phyloP scores from a whole-genome alignment of 53 echinoderm and acorn worm genomes.

The Crossaster papposus region DNA sequence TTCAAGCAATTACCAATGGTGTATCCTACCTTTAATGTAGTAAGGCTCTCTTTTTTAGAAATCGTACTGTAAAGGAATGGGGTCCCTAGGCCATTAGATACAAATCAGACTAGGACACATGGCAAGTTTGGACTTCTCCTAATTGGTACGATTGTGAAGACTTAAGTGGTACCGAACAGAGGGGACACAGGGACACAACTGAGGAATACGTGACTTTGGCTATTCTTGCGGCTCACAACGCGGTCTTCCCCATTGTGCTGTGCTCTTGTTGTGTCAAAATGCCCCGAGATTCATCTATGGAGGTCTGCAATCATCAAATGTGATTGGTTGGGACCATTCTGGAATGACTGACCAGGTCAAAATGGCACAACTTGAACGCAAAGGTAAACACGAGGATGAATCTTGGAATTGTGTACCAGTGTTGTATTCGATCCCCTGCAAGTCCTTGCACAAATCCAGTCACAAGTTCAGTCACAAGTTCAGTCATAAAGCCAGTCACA shows the following conservation, averaged over 20 bases:
- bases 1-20: too few relatives aligned
- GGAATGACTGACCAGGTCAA: neutral
- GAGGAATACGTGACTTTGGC: conserved; percentile 43
- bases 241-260: conserved; percentile 9
- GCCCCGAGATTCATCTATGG: neutral
- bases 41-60: neutral
- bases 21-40: too few relatives aligned
- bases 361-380: neutral
- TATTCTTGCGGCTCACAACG: conserved; percentile 13
- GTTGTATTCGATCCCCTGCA: too few relatives aligned
- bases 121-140: conserved; percentile 33
- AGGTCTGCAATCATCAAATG: conserved; percentile 3
- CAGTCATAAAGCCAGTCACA: too few relatives aligned
- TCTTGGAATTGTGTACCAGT: too few relatives aligned
- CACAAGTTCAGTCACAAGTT: too few relatives aligned
- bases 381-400: neutral
- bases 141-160: conserved; percentile 53
- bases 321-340: neutral
- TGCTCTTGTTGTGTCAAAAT: conserved; percentile 44
- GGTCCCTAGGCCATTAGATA: conserved; percentile 1
- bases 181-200: conserved; percentile 19
- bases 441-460: too few relatives aligned
- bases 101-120: neutral
- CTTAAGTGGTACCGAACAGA: conserved; percentile 42
- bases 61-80: neutral